Evolutionary conservation across 1,140 invertebrate species (phyloP), one percentile per base, ranked within the genome.

Genomic region (Drepana arcuata): DNA sequence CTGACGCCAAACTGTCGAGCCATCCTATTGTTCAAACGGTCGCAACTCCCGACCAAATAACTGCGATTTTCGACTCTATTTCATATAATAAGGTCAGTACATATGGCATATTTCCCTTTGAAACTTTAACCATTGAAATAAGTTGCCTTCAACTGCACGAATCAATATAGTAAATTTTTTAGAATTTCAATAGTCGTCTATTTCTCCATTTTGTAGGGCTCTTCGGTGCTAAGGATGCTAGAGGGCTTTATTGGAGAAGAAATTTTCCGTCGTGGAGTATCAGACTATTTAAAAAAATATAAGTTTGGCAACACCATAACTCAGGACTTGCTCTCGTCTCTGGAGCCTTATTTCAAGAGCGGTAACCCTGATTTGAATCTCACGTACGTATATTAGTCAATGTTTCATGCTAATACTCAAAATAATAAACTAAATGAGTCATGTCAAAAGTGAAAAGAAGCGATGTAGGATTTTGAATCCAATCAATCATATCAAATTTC

Each of bases 31-130:
- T 95, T 7, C 91, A 94, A 69, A 86, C 85, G 2, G 94, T 97
- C 11, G 85, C 84, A 23, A 92, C 93, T 60, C 93, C 95, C 0
- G 91, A 95, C 66, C 89, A 98, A 83, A 97, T 98, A 24, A 95
- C 92, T 0, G 92, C 94, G 40, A 92, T 97, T 36, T 98, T 98
- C 73, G 96, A 98, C 80, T 77, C 85, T 0, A 98, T 98, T 51
- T 95, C 95, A 0, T 98, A 98, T 64, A 90, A 89, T 34, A 98
- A 99, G 87, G 94, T 94, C 6, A 3, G 24, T 21, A 5, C 18
- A 21, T 9, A 21, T 21, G 18, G n/a, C n/a, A n/a, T n/a, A n/a
- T n/a, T n/a, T n/a, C n/a, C n/a, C n/a, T n/a, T n/a, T n/a, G n/a
- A n/a, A n/a, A n/a, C n/a, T n/a, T n/a, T n/a, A n/a, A n/a, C n/a